Percentiles rank a stretch among this genome's conserved stretches.
Conservation (phyloP, 2,113 vertebrate genomes). For the Ameiurus melas region DNA sequence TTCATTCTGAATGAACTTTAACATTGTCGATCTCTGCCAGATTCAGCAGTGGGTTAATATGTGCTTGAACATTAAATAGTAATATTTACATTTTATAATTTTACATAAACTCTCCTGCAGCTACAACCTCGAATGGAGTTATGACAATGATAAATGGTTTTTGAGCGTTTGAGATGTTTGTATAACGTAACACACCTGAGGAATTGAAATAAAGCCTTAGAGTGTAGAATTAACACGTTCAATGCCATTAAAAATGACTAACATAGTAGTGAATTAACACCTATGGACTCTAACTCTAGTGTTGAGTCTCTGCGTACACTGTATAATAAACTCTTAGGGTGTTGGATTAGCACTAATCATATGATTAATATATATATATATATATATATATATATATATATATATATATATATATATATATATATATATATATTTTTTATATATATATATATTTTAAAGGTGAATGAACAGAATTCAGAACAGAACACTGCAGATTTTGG, state of each 20-base stretch:
- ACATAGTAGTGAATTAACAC: background rate
- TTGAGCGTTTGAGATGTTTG: background rate
- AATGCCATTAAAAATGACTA: background rate
- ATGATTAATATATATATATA: too few species aligned
- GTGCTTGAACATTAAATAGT: background rate
- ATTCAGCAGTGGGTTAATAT: background rate
- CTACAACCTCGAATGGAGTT: background rate
- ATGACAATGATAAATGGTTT: background rate
- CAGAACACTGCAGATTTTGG: background rate
- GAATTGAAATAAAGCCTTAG: background rate
- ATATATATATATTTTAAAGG: too few species aligned
- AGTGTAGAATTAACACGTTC: background rate
- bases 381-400: too few species aligned
- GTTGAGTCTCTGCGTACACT: background rate
- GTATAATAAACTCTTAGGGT: background rate
- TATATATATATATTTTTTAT: too few species aligned
- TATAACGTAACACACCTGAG: background rate
- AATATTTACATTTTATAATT: background rate
- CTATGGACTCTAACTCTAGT: background rate
- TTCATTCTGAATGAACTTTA: background rate
- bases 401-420: too few species aligned
- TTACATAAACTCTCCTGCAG: background rate
- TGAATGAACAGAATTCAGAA: background rate
- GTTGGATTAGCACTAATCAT: background rate
- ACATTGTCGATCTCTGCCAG: background rate